A percentile compares a stretch with the other conserved stretches of the same genome.
phyloP scores from a whole-genome alignment of 2,113 vertebrate genomes.

The Ophthalmolycus amberensis region DNA sequence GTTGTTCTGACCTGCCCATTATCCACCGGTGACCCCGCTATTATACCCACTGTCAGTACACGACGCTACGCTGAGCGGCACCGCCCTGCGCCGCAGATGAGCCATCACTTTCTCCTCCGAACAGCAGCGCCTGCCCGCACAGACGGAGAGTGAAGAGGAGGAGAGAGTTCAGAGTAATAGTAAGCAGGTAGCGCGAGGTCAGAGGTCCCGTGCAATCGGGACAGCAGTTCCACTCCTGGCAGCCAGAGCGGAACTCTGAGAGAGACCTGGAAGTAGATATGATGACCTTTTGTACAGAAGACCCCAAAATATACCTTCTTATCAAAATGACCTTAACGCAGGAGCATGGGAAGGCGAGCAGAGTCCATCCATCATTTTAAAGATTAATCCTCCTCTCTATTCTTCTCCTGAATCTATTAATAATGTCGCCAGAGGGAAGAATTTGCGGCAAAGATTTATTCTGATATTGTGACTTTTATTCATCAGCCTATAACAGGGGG shows the following conservation, averaged over 20 bases:
- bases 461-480: constrained; percentile 84
- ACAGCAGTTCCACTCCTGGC: constrained; percentile 77
- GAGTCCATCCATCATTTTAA: constrained; percentile 83
- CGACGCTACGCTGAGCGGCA: constrained; percentile 37
- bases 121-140: constrained; percentile 44
- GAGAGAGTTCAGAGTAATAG: constrained; percentile 64
- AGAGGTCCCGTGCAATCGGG: constrained; percentile 74
- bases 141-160: constrained; percentile 43
- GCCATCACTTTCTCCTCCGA: constrained; percentile 64
- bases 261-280: constrained; percentile 82
- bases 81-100: constrained; percentile 38
- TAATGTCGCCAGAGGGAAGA: constrained; percentile 76
- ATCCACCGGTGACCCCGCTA: constrained; percentile 66
- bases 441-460: constrained; percentile 82
- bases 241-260: constrained; percentile 71
- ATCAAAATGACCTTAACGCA: constrained; percentile 83
- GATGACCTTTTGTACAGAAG: constrained; percentile 79
- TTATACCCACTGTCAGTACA: constrained; percentile 69
- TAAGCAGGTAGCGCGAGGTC: constrained; percentile 74
- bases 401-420: constrained; percentile 84
- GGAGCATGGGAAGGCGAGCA: constrained; percentile 81
- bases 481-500: constrained; percentile 77
- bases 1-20: constrained; percentile 71
- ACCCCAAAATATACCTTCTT: constrained; percentile 82
- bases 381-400: constrained; percentile 83